Base-by-base conservation (phyloP, 2,113 vertebrate genomes). In the Mionectes macconnelli region DNA sequence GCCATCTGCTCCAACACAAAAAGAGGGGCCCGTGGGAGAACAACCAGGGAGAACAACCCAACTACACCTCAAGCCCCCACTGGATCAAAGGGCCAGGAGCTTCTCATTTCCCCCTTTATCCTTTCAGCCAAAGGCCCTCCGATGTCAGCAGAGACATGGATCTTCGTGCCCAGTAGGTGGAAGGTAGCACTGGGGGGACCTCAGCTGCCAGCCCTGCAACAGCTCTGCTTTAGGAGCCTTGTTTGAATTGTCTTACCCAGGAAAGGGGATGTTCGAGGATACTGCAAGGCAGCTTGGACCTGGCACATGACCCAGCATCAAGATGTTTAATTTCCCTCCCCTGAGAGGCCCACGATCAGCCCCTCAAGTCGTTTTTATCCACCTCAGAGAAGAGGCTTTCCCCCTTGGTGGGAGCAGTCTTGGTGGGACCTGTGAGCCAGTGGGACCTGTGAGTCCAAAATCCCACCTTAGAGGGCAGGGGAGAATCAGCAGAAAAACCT, bases 1-100 rank as follows among this genome's bases (percentile, higher is more conserved):
- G 99, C 98, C 97, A 94, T 97, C 99, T 99, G 80, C 19, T 40
- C 44, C 76, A 3, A 23, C 0, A 1, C 42, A 70, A 56, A 35
- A 31, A 25, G 63, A 47, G 70, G 14, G 53, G 52, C 77, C 77
- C 4, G 6, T 69, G 52, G 77, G 35, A 85, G 20, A 45, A 28
- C 28, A 80, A 67, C n/a, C 24, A 53, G 16, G n/a, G n/a, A n/a
- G n/a, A n/a, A n/a, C n/a, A n/a, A n/a, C n/a, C n/a, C n/a, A n/a
- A n/a, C n/a, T n/a, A n/a, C 33, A 45, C 31, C 68, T 33, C 68
- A 39, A 25, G 40, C 37, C 9, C 37, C 6, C 1, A 3, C 2
- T 2, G 2, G 17, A 30, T 37, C 37, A 14, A 4, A 4, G 35
- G 27, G 42, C 56, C 37, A 55, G 18, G 25, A 25, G 8, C 17